Percentiles rank a stretch among this genome's conserved stretches.
Conservation (phyloP, 2,113 vertebrate genomes). For the Oceanites oceanicus region DNA sequence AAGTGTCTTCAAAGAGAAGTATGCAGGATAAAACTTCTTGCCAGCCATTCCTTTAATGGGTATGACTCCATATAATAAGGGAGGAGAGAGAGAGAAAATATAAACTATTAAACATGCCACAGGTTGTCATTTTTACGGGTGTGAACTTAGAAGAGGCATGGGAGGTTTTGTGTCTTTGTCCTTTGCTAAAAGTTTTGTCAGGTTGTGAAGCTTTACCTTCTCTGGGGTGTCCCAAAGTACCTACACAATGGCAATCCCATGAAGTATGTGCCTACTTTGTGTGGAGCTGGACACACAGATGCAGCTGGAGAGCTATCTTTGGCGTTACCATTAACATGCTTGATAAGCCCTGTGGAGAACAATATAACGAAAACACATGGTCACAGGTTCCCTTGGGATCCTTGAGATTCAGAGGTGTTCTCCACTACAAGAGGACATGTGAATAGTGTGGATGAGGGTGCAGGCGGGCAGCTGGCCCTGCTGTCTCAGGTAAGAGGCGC, state of each 20-base stretch:
- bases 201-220: background rate
- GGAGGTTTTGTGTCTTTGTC: background rate
- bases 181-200: background rate
- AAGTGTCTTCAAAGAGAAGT: background rate
- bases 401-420: background rate
- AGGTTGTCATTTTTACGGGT: background rate
- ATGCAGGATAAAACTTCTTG: background rate
- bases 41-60: background rate
- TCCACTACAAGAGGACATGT: background rate
- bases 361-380: background rate
- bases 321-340: background rate
- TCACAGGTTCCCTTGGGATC: background rate
- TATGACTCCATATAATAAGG: background rate
- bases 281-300: background rate
- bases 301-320: background rate
- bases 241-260: fast-evolving
- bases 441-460: background rate
- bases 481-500: background rate
- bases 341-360: background rate
- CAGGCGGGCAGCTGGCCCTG: background rate
- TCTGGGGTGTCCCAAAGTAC: background rate
- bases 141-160: background rate
- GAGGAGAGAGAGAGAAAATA: background rate
- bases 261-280: background rate
- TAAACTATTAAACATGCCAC: background rate